Conservation (phyloP, 2,888 invertebrate species). For the Caenorhabditis plicata region DNA sequence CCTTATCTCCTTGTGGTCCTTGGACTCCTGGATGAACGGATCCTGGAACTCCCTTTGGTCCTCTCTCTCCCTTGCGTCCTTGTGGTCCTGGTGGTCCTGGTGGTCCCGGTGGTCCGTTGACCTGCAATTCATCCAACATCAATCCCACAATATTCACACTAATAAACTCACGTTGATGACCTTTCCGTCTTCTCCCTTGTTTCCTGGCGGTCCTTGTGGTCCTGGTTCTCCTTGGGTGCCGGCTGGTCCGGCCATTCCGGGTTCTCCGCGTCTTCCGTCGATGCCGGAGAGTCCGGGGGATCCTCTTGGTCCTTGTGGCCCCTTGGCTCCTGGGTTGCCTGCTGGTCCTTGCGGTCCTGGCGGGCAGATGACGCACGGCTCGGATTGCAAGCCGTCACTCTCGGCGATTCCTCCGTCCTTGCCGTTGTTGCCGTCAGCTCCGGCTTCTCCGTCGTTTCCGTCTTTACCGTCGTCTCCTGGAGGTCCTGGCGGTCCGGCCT, state of each 20-base stretch:
- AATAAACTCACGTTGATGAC: conserved; percentile 28
- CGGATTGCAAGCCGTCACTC: conserved; percentile 38
- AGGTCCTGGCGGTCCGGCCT: conserved; percentile 39
- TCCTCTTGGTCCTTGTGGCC: conserved; percentile 57
- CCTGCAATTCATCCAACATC: conserved; percentile 3
- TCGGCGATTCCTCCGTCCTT: conserved; percentile 61
- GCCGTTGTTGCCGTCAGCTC: conserved; percentile 45
- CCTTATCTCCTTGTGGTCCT: conserved; percentile 46
- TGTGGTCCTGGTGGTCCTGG: conserved; percentile 38
- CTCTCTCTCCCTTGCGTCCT: conserved; percentile 48
- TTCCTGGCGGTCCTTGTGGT: conserved; percentile 40
- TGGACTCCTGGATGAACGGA: conserved; percentile 41
- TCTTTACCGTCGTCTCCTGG: conserved; percentile 37
- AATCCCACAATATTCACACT: neutral
- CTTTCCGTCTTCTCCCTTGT: conserved; percentile 44
- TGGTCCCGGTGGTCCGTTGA: conserved; percentile 40
- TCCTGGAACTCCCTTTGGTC: conserved; percentile 47
- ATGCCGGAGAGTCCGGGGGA: conserved; percentile 48
- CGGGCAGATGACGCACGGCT: conserved; percentile 62
- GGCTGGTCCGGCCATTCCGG: conserved; percentile 59
- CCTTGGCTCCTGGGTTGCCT: conserved; percentile 54
- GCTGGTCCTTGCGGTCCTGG: conserved; percentile 52
- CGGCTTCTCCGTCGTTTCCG: conserved; percentile 38
- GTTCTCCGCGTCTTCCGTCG: conserved; percentile 56
- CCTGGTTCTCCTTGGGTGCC: conserved; percentile 50